Base-by-base conservation (phyloP, 1,140 invertebrate species). In the Tetragonula clypearis region DNA sequence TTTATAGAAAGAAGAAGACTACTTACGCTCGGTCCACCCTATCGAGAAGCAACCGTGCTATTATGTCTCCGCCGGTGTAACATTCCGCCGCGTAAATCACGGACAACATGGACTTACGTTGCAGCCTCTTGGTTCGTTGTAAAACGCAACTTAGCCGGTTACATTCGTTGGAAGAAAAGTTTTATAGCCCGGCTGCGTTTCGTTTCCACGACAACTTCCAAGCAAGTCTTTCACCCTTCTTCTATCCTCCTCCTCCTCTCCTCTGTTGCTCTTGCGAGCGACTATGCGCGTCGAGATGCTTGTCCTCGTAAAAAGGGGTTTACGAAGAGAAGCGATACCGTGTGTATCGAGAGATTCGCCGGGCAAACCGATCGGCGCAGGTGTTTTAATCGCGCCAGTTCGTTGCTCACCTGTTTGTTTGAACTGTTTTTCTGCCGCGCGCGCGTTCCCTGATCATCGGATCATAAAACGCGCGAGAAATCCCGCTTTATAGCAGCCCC, bases 121-220 rank as follows among this genome's bases (percentile, higher is more conserved):
- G 26, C 35, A 21, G 55, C n/a, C 77, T 17, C 60, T 53, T 21
- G 12, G 55, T 19, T 55, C 26, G 30, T 71, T 80, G 62, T 30
- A 62, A 53, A 66, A 41, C 62, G 62, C 49, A 65, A 79, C 41
- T 68, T 66, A 30, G 35, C 62, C 21, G 19, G 62, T 55, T 68
- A 55, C 49, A 23, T 19, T 23, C n/a, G 19, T 14, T 23, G 65
- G 65, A 21, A 55, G 49, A 21, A 55, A 68, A 68, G 65, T 79
- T 79, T 79, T 68, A 68, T 35, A 30, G 21, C 49, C 35, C 19
- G 15, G 19, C 62, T 65, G 19, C 26, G 65, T 62, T 77, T 30
- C 75, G 58, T 49, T 77, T 65, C 58, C 75, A 49, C 65, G 17
- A 68, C 74, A 82, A 86, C 78, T 87, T 86, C 11, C 35, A 26